phyloP scores from a whole-genome alignment of 1,140 invertebrate species.

The Thaumetopoea pityocampa region DNA sequence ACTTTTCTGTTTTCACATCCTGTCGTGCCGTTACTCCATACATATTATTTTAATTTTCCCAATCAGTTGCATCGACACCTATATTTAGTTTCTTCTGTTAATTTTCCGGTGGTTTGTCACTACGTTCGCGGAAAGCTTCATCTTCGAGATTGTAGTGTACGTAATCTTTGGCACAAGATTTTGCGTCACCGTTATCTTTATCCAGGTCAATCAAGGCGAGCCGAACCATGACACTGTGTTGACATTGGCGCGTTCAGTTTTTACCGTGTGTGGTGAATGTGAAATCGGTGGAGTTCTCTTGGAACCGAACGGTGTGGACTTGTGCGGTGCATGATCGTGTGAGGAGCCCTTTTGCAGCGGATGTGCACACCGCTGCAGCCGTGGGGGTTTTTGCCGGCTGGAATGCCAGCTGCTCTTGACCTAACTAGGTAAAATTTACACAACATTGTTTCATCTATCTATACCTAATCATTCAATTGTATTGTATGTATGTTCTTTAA shows the following conservation, averaged over 20 bases:
- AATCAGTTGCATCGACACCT: conserved; percentile 13
- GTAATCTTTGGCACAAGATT: conserved; percentile 40
- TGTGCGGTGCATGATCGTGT: conserved; percentile 42
- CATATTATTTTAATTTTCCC: conserved; percentile 6
- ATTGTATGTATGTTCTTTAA: conserved; percentile 1
- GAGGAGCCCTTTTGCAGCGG: conserved; percentile 47
- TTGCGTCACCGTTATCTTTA: conserved; percentile 51
- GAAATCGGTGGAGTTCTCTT: conserved; percentile 28
- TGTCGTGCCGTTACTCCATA: conserved; percentile 10
- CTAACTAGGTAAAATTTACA: conserved; percentile 59
- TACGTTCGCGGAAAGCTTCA: conserved; percentile 31
- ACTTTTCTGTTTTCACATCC: conserved; percentile 20
- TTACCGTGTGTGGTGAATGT: conserved; percentile 45
- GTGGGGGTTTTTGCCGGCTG: conserved; percentile 60
- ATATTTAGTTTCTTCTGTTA: conserved; percentile 22
- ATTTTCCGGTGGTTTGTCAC: conserved; percentile 30
- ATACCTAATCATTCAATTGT: background rate
- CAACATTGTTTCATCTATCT: background rate
- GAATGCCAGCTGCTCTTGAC: conserved; percentile 73
- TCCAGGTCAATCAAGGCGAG: conserved; percentile 43
- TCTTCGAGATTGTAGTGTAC: conserved; percentile 26
- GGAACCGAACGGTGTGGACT: conserved; percentile 17
- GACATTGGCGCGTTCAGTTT: conserved; percentile 40
- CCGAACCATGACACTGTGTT: conserved; percentile 57
- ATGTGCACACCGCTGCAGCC: conserved; percentile 67